Evolutionary conservation across 2,797 vertebrate species (phyloP).

Genomic region (Setipinna tenuifilis): DNA sequence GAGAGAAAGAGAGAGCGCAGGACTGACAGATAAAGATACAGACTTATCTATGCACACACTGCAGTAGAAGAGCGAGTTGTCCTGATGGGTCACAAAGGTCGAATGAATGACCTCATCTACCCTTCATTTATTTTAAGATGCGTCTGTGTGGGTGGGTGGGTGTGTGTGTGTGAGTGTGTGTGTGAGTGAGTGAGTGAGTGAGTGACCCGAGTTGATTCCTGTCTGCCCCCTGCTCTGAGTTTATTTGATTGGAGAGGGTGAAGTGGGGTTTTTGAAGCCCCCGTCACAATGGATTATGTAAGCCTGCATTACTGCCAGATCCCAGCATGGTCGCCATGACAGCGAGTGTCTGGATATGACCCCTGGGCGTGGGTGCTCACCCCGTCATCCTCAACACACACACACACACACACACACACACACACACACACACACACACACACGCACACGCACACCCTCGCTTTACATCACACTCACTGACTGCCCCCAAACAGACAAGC

Average conservation of each 20-base stretch:
- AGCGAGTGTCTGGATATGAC: neutral
- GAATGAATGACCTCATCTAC: neutral
- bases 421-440: neutral
- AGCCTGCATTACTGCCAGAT: neutral
- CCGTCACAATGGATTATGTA: neutral
- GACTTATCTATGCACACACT: neutral
- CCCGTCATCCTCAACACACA: no score
- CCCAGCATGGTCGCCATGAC: neutral
- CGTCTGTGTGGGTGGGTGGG: neutral
- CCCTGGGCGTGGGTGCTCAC: neutral
- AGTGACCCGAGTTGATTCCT: neutral
- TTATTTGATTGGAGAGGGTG: neutral
- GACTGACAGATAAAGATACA: neutral
- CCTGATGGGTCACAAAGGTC: neutral
- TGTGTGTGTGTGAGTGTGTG: neutral
- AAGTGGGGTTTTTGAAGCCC: neutral
- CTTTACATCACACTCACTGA: neutral
- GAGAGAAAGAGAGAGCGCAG: no score
- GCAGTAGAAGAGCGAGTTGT: neutral
- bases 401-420: no score
- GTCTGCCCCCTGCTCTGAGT: neutral
- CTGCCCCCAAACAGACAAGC: neutral
- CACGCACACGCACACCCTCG: neutral
- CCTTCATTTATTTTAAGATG: neutral
- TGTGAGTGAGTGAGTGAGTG: no score